Evolutionary conservation across 2,113 vertebrate genomes (phyloP).

Genomic region (Myanophis thanlyinensis): DNA sequence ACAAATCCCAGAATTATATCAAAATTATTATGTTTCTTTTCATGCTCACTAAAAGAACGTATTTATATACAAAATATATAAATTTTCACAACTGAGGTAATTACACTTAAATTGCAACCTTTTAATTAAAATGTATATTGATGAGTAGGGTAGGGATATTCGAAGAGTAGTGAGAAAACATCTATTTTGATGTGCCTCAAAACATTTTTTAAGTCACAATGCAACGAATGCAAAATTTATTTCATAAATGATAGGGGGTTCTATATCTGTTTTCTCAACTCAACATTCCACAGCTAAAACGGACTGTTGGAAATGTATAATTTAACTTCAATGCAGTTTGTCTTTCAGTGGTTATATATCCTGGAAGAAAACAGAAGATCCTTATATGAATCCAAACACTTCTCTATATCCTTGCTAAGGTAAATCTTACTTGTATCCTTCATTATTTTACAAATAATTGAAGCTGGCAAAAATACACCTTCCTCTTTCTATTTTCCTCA

Average conservation of each 20-base stretch:
- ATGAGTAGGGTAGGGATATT: not conserved
- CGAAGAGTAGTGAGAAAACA: not conserved
- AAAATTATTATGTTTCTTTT: not conserved
- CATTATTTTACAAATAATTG: no score
- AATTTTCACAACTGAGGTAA: not conserved
- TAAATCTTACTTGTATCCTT: not conserved
- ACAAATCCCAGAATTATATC: not conserved
- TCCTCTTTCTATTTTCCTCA: no score
- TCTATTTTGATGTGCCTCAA: not conserved
- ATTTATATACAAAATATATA: no score
- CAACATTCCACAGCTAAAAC: not conserved
- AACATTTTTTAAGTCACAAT: not conserved
- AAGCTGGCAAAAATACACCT: no score
- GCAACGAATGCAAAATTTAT: not conserved
- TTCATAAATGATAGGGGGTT: not conserved
- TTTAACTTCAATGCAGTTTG: not conserved
- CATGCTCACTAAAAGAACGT: not conserved
- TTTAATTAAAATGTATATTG: not conserved
- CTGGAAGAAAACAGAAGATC: not conserved
- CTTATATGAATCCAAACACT: not conserved
- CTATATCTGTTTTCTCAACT: not conserved
- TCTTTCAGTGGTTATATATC: not conserved
- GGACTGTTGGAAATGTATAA: not conserved
- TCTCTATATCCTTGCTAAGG: not conserved
- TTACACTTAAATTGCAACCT: not conserved